phyloP scores from a whole-genome alignment of 2,113 vertebrate genomes.

The Hylia prasina region DNA sequence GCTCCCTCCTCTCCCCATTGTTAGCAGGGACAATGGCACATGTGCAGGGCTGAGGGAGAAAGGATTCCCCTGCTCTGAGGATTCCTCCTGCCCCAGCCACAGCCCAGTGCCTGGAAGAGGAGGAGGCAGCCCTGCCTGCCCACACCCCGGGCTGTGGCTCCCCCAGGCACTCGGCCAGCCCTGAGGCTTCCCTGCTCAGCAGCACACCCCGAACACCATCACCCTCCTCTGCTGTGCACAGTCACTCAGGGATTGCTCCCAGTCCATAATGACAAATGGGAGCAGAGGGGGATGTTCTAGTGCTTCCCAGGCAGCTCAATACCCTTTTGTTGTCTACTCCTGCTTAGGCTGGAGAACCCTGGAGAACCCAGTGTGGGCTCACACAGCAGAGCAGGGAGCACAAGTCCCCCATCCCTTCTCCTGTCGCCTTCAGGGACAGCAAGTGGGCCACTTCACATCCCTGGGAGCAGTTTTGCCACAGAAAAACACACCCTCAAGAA shows the following conservation, averaged over 20 bases:
- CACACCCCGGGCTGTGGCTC: not conserved
- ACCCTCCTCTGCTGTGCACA: accelerated
- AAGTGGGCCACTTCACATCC: not conserved
- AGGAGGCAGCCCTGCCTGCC: no score
- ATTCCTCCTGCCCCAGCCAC: not conserved
- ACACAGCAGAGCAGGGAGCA: not conserved
- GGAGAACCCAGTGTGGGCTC: not conserved
- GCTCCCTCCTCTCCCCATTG: not conserved
- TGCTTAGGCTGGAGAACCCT: not conserved
- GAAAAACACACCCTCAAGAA: not conserved
- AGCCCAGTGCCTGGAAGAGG: accelerated
- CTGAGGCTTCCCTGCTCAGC: not conserved
- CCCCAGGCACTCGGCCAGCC: accelerated
- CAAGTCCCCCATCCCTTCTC: accelerated
- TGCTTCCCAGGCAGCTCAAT: not conserved
- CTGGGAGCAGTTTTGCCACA: not conserved
- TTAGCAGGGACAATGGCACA: not conserved
- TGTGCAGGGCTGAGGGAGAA: not conserved
- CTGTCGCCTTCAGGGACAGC: not conserved
- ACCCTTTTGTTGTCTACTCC: not conserved
- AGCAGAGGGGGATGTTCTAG: not conserved
- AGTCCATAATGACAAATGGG: not conserved
- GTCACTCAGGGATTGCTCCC: not conserved
- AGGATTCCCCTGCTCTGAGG: not conserved
- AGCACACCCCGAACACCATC: accelerated